Conservation (phyloP, 2,797 vertebrate species). For the Oreortyx pictus region DNA sequence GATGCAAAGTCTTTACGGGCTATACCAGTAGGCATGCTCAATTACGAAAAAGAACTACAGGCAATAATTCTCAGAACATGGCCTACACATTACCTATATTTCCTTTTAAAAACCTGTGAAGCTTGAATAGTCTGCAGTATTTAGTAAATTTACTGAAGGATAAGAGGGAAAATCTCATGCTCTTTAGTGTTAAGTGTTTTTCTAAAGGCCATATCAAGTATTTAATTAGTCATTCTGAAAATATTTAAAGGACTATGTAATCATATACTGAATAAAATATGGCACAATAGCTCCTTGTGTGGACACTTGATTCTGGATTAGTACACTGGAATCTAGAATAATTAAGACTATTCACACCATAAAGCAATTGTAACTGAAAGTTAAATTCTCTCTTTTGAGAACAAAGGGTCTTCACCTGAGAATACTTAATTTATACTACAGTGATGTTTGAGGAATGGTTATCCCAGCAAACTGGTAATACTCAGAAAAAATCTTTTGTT, state of each 20-base stretch:
- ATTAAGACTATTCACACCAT: not conserved
- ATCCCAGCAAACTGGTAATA: not conserved
- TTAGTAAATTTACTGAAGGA: not conserved
- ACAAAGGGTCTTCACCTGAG: not conserved
- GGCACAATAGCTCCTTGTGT: not conserved
- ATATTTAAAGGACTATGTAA: not conserved
- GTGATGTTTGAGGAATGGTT: not conserved
- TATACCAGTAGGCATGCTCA: not conserved
- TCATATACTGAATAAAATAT: not conserved
- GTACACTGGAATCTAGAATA: not conserved
- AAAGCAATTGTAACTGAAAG: not conserved
- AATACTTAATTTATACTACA: not conserved
- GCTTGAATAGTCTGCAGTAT: not conserved
- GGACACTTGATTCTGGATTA: not conserved
- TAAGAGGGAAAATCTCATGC: not conserved
- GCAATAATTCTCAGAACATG: not conserved
- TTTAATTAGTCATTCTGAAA: not conserved
- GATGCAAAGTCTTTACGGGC: not conserved
- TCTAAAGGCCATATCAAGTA: conserved; percentile 7
- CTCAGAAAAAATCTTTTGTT: not conserved
- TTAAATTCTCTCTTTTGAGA: not conserved
- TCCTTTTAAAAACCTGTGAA: not conserved
- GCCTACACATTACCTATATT: not conserved
- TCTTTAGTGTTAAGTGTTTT: not conserved
- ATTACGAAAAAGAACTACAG: not conserved